phyloP scores from a whole-genome alignment of 1,140 invertebrate genomes.

The Drosophila tristis region DNA sequence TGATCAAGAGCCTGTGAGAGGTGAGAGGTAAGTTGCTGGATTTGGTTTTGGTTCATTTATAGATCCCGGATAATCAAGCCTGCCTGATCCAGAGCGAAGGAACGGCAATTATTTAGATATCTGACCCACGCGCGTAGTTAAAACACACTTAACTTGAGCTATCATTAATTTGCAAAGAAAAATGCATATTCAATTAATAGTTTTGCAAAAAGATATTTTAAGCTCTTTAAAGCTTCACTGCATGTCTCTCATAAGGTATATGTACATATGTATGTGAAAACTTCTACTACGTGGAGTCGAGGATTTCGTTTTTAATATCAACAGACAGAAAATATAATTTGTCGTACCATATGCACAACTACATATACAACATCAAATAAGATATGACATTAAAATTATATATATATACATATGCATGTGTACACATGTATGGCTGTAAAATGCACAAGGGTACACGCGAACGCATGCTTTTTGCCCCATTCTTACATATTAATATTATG shows the following conservation, averaged over 20 bases:
- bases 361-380: no score
- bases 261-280: no score
- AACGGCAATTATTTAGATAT: slow-evolving; percentile 27
- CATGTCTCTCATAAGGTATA: no score
- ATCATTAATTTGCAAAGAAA: no score
- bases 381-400: neutral
- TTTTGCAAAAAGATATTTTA: no score
- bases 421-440: slow-evolving; percentile 10
- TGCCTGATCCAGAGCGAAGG: slow-evolving; percentile 39
- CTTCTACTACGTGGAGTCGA: no score
- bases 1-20: slow-evolving; percentile 88
- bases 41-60: slow-evolving; percentile 83
- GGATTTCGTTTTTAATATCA: no score
- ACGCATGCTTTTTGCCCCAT: slow-evolving; percentile 7
- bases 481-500: neutral
- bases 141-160: no score
- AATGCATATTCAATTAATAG: no score
- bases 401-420: neutral
- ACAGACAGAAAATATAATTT: no score
- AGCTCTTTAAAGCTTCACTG: no score
- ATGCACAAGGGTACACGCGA: slow-evolving; percentile 16
- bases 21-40: slow-evolving; percentile 87
- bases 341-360: no score
- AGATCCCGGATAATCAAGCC: slow-evolving; percentile 35
- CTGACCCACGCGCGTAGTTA: slow-evolving; percentile 5